Percentiles rank a stretch among this genome's conserved stretches.
Conservation (phyloP, 2,113 vertebrate genomes). For the Sprattus sprattus region DNA sequence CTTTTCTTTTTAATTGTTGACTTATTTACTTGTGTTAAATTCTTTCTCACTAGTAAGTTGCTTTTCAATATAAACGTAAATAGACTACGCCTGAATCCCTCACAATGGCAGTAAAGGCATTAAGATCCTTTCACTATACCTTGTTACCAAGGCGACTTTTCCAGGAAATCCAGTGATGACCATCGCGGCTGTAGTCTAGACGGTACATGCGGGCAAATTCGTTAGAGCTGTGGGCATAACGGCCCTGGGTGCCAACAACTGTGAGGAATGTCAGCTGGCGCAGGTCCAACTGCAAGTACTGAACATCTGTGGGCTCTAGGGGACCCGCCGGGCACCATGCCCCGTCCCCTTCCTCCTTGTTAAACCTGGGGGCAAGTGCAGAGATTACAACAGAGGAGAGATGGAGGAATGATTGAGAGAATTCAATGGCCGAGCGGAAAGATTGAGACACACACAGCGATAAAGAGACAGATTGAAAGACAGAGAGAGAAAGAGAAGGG, state of each 20-base stretch:
- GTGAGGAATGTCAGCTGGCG: conserved; percentile 82
- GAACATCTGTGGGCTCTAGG: conserved; percentile 77
- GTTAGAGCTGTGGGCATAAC: conserved; percentile 79
- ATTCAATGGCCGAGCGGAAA: not conserved
- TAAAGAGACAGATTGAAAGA: not conserved
- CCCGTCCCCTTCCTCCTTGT: conserved; percentile 83
- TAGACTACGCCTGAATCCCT: not conserved
- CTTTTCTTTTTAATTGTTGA: not conserved
- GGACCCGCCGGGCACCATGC: conserved; percentile 88
- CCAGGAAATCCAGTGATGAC: conserved; percentile 82
- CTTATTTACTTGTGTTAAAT: not conserved
- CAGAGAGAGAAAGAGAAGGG: not conserved
- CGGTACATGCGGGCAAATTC: conserved; percentile 84
- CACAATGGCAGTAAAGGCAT: not conserved
- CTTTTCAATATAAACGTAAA: not conserved
- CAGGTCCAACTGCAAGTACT: conserved; percentile 88
- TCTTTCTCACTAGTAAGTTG: not conserved
- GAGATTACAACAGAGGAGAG: not conserved
- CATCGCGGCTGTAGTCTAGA: conserved; percentile 84
- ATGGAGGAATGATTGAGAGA: not conserved
- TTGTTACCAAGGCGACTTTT: conserved; percentile 75
- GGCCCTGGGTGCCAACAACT: conserved; percentile 85
- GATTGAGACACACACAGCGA: not conserved
- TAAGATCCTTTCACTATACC: conserved; percentile 55
- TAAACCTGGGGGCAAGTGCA: conserved; percentile 68